phyloP scores from a whole-genome alignment of 2,888 invertebrate species.

The Volucella bombylans region DNA sequence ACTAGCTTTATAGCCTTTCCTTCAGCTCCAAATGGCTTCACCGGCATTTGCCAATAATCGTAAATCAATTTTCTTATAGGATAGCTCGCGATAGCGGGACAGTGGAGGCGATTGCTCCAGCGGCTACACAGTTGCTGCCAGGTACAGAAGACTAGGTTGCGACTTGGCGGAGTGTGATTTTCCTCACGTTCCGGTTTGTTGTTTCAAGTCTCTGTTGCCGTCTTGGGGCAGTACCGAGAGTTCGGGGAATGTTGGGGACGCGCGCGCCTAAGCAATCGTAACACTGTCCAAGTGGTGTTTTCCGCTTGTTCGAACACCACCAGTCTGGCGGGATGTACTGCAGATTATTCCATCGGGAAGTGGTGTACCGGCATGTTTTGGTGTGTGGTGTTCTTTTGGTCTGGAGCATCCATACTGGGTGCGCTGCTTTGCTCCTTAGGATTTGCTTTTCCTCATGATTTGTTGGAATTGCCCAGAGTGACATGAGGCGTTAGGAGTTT shows the following conservation, averaged over 20 bases:
- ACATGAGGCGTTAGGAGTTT: conserved; percentile 58
- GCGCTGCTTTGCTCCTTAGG: background rate
- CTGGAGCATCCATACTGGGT: background rate
- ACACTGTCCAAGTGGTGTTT: conserved; percentile 62
- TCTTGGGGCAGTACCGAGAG: background rate
- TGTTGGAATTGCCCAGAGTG: conserved; percentile 66
- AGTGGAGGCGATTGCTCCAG: conserved; percentile 42
- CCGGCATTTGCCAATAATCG: conserved; percentile 73
- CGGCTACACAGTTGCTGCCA: background rate
- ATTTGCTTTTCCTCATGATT: conserved; percentile 6
- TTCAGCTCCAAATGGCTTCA: conserved; percentile 70
- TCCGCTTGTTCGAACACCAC: conserved; percentile 67
- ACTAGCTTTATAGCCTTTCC: conserved; percentile 57
- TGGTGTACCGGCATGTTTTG: conserved; percentile 24
- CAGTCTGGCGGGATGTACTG: conserved; percentile 55
- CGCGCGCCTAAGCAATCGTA: conserved; percentile 21
- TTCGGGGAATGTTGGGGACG: background rate
- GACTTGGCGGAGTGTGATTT: conserved; percentile 60
- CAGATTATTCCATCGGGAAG: conserved; percentile 54
- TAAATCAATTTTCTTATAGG: conserved; percentile 72
- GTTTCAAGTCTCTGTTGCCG: conserved; percentile 12
- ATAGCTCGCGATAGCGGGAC: conserved; percentile 59
- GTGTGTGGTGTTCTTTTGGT: background rate
- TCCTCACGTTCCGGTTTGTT: conserved; percentile 69
- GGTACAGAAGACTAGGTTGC: conserved; percentile 8